Percentiles rank a stretch among this genome's conserved stretches.
These are phyloP conservation scores for Lycaena phlaeas DNA, from an alignment of 2,888 invertebrate genomes.

Conservation along the genomic window DNA sequence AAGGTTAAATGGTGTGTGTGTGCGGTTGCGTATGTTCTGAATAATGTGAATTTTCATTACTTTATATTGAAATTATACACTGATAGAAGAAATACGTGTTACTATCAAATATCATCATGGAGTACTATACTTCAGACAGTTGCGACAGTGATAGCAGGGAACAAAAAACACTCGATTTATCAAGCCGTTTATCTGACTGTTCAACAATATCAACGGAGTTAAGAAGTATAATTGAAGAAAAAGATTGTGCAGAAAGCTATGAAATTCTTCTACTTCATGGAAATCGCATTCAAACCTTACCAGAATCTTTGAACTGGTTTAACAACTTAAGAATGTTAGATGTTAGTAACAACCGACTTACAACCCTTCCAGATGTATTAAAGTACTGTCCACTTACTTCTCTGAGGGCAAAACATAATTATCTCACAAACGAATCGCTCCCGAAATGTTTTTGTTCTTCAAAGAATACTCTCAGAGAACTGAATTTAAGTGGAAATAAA, in stretches of 20 bases:
- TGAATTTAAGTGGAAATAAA: constrained; percentile 96
- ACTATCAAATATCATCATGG: constrained; percentile 62
- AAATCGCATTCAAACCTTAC: constrained; percentile 84
- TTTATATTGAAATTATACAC: constrained; percentile 9
- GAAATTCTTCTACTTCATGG: constrained; percentile 89
- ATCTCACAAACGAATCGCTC: constrained; percentile 85
- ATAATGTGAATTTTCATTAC: constrained; percentile 36
- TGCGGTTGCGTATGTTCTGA: constrained; percentile 19
- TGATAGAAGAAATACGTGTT: constrained; percentile 13
- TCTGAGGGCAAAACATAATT: constrained; percentile 91
- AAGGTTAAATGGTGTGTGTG: constrained; percentile 22
- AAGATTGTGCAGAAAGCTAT: constrained; percentile 71
- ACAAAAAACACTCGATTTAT: constrained; percentile 79
- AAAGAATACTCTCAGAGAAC: constrained; percentile 78
- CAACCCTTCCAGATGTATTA: constrained; percentile 83
- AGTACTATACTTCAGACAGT: constrained; percentile 88
- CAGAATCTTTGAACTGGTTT: constrained; percentile 76
- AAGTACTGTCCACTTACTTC: constrained; percentile 82
- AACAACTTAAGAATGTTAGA: constrained; percentile 85
- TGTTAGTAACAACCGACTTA: constrained; percentile 89
- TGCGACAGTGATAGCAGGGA: constrained; percentile 83
- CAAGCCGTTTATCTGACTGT: constrained; percentile 68
- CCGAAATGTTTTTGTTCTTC: constrained; percentile 86
- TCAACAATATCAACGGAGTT: constrained; percentile 73
- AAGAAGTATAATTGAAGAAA: constrained; percentile 73